Evolutionary conservation across 1,140 invertebrate species (phyloP).

Genomic region (Campodea augens): DNA sequence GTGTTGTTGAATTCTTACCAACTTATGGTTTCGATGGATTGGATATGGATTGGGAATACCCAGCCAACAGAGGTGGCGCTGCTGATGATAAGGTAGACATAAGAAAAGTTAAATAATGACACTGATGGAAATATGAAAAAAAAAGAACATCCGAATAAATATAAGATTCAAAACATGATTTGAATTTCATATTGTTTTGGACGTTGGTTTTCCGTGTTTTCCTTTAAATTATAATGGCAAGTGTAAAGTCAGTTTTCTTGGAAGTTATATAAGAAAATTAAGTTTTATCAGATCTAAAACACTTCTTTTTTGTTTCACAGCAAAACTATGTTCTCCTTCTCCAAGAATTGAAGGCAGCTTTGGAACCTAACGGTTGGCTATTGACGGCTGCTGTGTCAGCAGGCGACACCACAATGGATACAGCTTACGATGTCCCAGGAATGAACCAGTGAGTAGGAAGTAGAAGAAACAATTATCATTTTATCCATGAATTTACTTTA

Average conservation of each 20-base stretch:
- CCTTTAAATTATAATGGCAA: too few species aligned
- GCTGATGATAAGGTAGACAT: constrained; percentile 24
- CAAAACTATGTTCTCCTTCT: constrained; percentile 18
- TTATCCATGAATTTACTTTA: not conserved
- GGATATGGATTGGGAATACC: constrained; percentile 68
- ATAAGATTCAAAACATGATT: constrained; percentile 1
- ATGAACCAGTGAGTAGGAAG: too few species aligned
- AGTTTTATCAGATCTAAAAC: too few species aligned
- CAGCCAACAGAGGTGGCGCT: constrained; percentile 38
- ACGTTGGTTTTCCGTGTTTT: constrained; percentile 7
- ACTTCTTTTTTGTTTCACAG: too few species aligned
- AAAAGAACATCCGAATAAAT: too few species aligned
- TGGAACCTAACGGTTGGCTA: constrained; percentile 15
- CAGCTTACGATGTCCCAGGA: constrained; percentile 7
- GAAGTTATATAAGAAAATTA: too few species aligned
- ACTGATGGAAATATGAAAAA: too few species aligned
- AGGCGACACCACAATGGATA: constrained; percentile 12
- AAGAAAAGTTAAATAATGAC: too few species aligned
- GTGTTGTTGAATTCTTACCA: constrained; percentile 33
- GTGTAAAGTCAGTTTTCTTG: too few species aligned
- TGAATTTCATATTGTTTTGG: constrained; percentile 8
- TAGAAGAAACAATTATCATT: not conserved
- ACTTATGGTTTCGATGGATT: constrained; percentile 57
- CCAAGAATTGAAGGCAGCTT: constrained; percentile 19
- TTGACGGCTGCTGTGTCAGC: constrained; percentile 21